Percentiles rank a stretch among this genome's conserved stretches.
These are phyloP conservation scores for Piezodorus guildinii DNA, from an alignment of 1,140 invertebrate genomes.

Conservation along the genomic window DNA sequence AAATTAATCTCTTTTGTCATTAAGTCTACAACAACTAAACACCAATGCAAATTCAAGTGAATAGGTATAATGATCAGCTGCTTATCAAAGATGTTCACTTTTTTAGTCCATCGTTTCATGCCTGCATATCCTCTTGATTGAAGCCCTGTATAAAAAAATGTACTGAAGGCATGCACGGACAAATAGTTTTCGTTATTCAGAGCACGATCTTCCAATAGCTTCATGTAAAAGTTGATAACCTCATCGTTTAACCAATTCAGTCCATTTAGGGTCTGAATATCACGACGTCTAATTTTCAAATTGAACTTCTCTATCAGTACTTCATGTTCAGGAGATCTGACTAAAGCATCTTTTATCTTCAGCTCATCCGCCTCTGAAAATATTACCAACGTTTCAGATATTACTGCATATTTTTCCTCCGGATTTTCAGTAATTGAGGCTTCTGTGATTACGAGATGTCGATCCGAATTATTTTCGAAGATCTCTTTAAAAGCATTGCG, in stretches of 20 bases:
- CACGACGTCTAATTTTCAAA: constrained; percentile 47
- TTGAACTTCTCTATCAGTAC: constrained; percentile 45
- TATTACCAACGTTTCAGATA: neutral
- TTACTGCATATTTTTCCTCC: neutral
- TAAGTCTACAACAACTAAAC: constrained; percentile 82
- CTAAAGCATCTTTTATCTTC: constrained; percentile 34
- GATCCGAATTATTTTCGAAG: neutral
- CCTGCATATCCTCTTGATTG: constrained; percentile 56
- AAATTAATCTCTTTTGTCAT: constrained; percentile 64
- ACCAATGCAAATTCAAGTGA: constrained; percentile 94
- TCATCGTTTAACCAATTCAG: constrained; percentile 94
- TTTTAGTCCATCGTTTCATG: constrained; percentile 78
- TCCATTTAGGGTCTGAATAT: constrained; percentile 71
- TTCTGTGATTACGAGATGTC: constrained; percentile 13
- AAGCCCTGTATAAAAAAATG: constrained; percentile 89
- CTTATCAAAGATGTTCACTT: constrained; percentile 74
- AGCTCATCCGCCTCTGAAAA: constrained; percentile 23
- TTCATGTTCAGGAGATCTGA: constrained; percentile 34
- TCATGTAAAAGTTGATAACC: constrained; percentile 90
- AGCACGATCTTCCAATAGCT: constrained; percentile 63
- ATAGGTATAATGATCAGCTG: constrained; percentile 81
- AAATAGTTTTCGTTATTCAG: constrained; percentile 46
- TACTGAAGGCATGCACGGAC: constrained; percentile 77
- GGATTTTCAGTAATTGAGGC: neutral
- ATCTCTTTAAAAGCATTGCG: neutral